Base-by-base conservation (phyloP, 1,140 invertebrate genomes). In the Drosophila nigrodunni region DNA sequence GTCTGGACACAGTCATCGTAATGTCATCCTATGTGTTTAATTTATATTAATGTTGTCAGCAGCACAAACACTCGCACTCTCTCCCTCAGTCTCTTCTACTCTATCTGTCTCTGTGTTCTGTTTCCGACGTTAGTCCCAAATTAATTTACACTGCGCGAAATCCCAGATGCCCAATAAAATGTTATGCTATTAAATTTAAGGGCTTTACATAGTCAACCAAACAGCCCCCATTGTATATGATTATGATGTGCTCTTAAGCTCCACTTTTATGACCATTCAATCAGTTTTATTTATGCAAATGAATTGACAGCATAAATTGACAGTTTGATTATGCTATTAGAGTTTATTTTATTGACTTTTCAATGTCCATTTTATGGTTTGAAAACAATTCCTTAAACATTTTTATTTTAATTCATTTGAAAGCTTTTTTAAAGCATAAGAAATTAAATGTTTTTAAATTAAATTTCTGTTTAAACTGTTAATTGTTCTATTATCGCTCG, bases 11-110 rank as follows among this genome's bases (percentile, higher is more conserved):
- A 35, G 66, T 76, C 61, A 60, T 65, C 72, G 69, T 66, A 34
- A 57, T 78, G 82, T 75, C 60, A 50, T 78, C 62, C 67, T 60
- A 67, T 77, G 70, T 68, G 70, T 82, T 88, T 89, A 89, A 88
- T 88, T 89, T 88, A 88, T 88, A 88, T 88, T 88, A 88, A 88
- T 89, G 83, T 89, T 78, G 61, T 74, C 50, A 72, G 30, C 69
- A 62, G 52, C 47, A 46, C 64, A 54, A 39, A 13, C 58, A 46
- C 25, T 18, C 21, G 9, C 7, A 4, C 47, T 35, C 44, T 47
- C n/a, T 8, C 11, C 25, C 13, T n/a, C 3, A 13, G 11, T 15
- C 13, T 43, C 41, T 10, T 1, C 67, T 52, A 34, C 39, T 46
- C 59, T 71, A 41, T 30, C 25, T 30, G 25, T 30, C 25, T 30